Base-by-base conservation (phyloP, 1,140 invertebrate genomes). In the Drosophila mauritiana region DNA sequence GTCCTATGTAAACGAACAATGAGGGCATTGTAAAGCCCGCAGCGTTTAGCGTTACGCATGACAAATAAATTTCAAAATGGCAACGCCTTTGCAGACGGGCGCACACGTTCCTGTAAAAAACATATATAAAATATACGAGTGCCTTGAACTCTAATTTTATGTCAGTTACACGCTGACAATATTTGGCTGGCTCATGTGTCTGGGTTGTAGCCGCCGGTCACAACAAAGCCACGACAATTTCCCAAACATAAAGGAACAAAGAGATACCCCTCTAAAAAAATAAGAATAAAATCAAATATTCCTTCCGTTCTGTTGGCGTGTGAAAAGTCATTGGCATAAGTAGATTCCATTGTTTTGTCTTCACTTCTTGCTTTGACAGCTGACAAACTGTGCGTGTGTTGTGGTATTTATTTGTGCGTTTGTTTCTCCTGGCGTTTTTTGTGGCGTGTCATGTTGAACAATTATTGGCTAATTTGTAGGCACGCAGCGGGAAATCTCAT, bases 401-500 rank as follows among this genome's bases (percentile, higher is more conserved):
- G 61, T 43, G 40, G 27, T 31, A 31, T 31, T 31, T 31, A 31
- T 31, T 49, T 37, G 56, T 48, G 40, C 37, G 37, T 22, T 58
- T 46, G 8, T 3, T 27, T 6, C 20, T 39, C 25, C n/a, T 48
- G 11, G 12, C 42, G 48, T 51, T 62, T 57, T 34, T 64, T 63
- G 72, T 75, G 61, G 73, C 73, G 62, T 76, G 73, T 76, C 73
- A 45, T 76, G 83, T 79, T 81, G 27, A 82, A 82, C 69, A 86
- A 86, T 86, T 86, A 82, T 86, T 88, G 74, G 83, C 83, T 86
- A 88, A 86, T 86, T 86, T 86, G 85, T 88, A 77, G 65, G 51
- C 83, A 86, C 78, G 78, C 83, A 82, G 74, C 80, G 58, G 83
- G 63, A 78, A 73, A 57, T 70, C 83, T 78, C 83, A 88, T 72